A percentile compares a stretch with the other conserved stretches of the same genome.
phyloP scores from a whole-genome alignment of 1,140 invertebrate genomes.

The Paracyclopina nana region DNA sequence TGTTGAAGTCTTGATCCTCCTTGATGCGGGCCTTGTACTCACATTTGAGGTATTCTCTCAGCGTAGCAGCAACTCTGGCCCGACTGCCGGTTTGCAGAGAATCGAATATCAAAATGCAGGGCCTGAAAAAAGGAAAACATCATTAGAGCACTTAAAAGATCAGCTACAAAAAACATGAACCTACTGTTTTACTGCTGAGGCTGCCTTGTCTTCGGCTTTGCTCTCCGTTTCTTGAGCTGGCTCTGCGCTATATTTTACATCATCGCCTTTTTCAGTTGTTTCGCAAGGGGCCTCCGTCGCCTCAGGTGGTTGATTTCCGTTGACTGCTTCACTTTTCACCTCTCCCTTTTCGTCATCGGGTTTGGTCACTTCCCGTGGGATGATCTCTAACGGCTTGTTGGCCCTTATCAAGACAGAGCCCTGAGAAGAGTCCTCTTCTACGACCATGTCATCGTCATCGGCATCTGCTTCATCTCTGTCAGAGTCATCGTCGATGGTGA shows the following conservation, averaged over 20 bases:
- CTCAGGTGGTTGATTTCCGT: conserved; percentile 4
- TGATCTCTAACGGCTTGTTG: no score
- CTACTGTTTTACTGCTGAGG: neutral
- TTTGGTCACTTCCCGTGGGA: neutral
- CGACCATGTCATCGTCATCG: conserved; percentile 33
- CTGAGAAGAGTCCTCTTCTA: conserved; percentile 18
- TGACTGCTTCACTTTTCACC: neutral
- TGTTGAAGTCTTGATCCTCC: conserved; percentile 43
- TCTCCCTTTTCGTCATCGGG: neutral
- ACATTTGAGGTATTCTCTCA: conserved; percentile 68
- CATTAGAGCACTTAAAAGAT: neutral
- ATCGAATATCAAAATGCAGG: conserved; percentile 86
- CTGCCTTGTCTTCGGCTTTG: neutral
- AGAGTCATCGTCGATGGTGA: conserved; percentile 41
- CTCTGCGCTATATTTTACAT: neutral
- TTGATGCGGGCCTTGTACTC: conserved; percentile 61
- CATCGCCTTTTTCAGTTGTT: neutral
- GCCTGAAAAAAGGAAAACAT: conserved; percentile 26
- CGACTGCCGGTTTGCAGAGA: conserved; percentile 61
- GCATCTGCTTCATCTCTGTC: conserved; percentile 63
- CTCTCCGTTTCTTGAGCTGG: neutral
- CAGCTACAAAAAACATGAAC: neutral
- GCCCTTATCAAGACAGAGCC: no score
- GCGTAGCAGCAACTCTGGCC: conserved; percentile 55
- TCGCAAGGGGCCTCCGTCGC: neutral